A percentile compares a stretch with the other conserved stretches of the same genome.
phyloP scores from a whole-genome alignment of 2,113 vertebrate genomes.

The Lasiurus borealis region DNA sequence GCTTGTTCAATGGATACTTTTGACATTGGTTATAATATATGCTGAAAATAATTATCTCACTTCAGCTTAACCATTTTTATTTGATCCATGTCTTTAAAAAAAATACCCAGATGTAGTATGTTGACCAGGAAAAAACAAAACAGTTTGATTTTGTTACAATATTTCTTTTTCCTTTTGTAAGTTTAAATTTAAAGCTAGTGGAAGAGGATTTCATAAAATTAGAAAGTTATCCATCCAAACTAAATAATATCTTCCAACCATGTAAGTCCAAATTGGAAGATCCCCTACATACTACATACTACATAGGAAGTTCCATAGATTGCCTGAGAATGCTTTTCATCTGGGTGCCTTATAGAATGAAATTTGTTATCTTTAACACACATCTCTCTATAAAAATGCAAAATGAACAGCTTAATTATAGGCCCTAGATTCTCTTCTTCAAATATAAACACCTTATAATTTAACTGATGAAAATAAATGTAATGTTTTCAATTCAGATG shows the following conservation, averaged over 20 bases:
- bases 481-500: not conserved
- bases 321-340: not conserved
- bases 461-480: not conserved
- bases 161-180: not conserved
- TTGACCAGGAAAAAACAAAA: not conserved
- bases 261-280: not conserved
- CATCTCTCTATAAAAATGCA: not conserved
- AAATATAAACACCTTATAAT: not conserved
- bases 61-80: slow-evolving; percentile 52
- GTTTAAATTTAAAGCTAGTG: not conserved
- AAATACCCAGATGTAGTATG: not conserved
- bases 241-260: not conserved
- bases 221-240: not conserved
- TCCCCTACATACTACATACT: not conserved
- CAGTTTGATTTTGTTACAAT: not conserved
- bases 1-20: slow-evolving; percentile 9
- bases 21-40: slow-evolving; percentile 51
- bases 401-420: not conserved
- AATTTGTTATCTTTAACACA: not conserved
- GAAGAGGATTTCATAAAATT: slow-evolving; percentile 13
- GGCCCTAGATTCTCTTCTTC: not conserved
- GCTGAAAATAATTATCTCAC: slow-evolving; percentile 52
- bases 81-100: not conserved
- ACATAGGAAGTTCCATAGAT: not conserved
- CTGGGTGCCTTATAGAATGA: not conserved